Conservation (phyloP, 1,140 invertebrate genomes). For the Dryas iulia region DNA sequence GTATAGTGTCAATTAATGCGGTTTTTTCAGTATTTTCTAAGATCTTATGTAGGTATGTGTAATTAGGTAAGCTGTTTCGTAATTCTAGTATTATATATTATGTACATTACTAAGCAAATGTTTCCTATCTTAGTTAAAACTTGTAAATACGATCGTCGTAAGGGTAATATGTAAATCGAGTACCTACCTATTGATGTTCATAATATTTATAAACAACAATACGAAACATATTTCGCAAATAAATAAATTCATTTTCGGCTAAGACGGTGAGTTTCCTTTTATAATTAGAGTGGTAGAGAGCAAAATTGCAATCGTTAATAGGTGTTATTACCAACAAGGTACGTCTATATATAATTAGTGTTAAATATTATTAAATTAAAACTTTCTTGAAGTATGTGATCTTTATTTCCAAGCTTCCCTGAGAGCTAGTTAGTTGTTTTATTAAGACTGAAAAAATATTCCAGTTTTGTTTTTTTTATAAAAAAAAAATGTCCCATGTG, state of each 20-base stretch:
- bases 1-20: slow-evolving; percentile 78
- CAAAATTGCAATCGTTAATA: slow-evolving; percentile 71
- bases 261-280: slow-evolving; percentile 77
- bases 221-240: slow-evolving; percentile 60
- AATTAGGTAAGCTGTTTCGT: slow-evolving; percentile 67
- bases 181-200: slow-evolving; percentile 76
- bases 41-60: slow-evolving; percentile 71
- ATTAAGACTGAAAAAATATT: slow-evolving; percentile 77
- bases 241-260: slow-evolving; percentile 56
- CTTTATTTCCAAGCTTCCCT: slow-evolving; percentile 49
- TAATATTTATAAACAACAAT: slow-evolving; percentile 61
- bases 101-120: slow-evolving; percentile 75
- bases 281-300: slow-evolving; percentile 67
- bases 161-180: slow-evolving; percentile 70
- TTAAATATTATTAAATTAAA: slow-evolving; percentile 70
- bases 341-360: slow-evolving; percentile 70
- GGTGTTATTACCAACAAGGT: slow-evolving; percentile 64
- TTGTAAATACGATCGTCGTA: slow-evolving; percentile 62
- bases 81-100: slow-evolving; percentile 68
- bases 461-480: slow-evolving; percentile 63
- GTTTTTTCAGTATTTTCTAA: slow-evolving; percentile 75
- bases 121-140: slow-evolving; percentile 76
- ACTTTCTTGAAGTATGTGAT: slow-evolving; percentile 50
- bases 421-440: slow-evolving; percentile 60
- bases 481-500: slow-evolving; percentile 51